Conservation (phyloP, 1,140 invertebrate genomes). For the Diorhabda sublineata region DNA sequence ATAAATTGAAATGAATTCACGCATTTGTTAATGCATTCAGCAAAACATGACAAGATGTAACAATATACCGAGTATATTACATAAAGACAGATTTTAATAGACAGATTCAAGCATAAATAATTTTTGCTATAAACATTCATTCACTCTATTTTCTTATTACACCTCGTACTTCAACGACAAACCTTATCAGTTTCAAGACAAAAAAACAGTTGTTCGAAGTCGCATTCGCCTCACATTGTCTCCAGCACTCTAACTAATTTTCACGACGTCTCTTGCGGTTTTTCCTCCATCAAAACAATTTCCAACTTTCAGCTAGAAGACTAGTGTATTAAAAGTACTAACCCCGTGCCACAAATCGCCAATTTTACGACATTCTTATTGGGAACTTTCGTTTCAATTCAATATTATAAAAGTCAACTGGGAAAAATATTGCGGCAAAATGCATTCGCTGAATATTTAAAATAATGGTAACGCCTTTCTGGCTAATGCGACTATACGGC, state of each 20-base stretch:
- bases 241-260: background rate
- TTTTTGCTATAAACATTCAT: no score
- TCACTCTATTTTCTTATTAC: no score
- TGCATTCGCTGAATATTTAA: background rate
- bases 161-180: no score
- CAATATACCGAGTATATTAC: no score
- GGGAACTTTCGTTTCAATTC: background rate
- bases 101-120: no score
- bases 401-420: constrained; percentile 3
- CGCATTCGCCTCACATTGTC: no score
- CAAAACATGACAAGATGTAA: no score
- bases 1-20: no score
- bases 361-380: background rate
- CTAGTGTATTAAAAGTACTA: background rate
- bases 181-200: no score
- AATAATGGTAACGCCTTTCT: background rate
- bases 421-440: constrained; percentile 2
- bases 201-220: no score
- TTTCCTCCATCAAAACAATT: background rate
- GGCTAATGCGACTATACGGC: background rate
- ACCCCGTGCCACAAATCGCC: background rate
- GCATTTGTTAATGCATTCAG: no score
- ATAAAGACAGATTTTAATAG: no score
- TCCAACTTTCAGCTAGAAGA: background rate
- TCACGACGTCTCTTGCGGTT: background rate